phyloP scores from a whole-genome alignment of 2,888 invertebrate genomes.

The Antheraea assamensis region DNA sequence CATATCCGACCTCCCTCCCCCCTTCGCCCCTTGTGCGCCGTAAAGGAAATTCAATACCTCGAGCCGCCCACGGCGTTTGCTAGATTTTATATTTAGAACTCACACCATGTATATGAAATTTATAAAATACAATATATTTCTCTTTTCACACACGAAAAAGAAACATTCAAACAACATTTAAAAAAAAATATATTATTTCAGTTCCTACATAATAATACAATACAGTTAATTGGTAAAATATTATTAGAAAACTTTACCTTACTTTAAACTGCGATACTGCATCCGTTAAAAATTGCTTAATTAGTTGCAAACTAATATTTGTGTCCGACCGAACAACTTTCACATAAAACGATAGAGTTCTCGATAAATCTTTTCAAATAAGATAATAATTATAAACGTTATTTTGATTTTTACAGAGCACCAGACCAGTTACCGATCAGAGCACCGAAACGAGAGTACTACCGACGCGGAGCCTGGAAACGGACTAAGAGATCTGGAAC shows the following conservation, averaged over 20 bases:
- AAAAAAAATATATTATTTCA: neutral
- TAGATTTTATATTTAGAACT: conserved; percentile 1
- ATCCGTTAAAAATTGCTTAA: neutral
- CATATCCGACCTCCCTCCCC: conserved; percentile 50
- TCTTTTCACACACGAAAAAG: neutral
- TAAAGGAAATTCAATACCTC: conserved; percentile 58
- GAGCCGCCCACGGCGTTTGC: conserved; percentile 56
- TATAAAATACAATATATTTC: neutral
- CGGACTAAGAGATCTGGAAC: conserved; percentile 65
- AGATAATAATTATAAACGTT: neutral
- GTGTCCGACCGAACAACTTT: neutral
- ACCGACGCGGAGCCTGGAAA: conserved; percentile 48
- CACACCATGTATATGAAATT: neutral
- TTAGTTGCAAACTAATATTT: neutral
- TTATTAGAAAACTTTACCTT: neutral
- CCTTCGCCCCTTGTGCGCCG: conserved; percentile 37
- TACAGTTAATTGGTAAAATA: neutral
- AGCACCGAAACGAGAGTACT: conserved; percentile 35
- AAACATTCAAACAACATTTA: neutral
- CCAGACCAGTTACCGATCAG: neutral
- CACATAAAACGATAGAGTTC: neutral
- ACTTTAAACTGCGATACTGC: conserved; percentile 1
- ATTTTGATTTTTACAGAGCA: neutral
- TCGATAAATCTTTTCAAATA: neutral
- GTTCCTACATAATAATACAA: neutral